Conservation (phyloP, 2,113 vertebrate species). For the Cyphomyrus discorhynchus region DNA sequence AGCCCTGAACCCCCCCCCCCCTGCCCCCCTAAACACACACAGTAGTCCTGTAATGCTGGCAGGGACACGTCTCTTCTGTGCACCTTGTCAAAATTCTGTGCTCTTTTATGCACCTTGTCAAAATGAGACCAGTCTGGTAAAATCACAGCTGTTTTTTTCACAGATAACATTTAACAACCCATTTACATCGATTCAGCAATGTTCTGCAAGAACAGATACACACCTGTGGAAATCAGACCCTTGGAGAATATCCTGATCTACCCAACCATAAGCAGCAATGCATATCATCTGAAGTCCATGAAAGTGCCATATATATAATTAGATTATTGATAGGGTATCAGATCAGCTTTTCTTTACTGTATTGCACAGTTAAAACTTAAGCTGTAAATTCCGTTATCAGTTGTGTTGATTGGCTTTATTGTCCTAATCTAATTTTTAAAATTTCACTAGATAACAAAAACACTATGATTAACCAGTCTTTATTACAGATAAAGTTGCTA, state of each 20-base stretch:
- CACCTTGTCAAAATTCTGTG: not conserved
- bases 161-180: not conserved
- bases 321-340: not conserved
- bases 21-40: not conserved
- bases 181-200: not conserved
- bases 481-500: not conserved
- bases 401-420: not conserved
- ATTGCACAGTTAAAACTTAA: not conserved
- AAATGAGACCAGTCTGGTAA: not conserved
- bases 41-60: not conserved
- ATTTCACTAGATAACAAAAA: not conserved
- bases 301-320: not conserved
- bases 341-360: not conserved
- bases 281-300: not conserved
- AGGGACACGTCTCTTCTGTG: not conserved
- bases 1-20: not conserved
- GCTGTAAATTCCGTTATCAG: not conserved
- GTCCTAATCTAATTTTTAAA: not conserved
- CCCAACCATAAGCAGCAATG: not conserved
- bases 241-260: not conserved
- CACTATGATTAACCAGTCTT: not conserved
- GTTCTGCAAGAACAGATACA: not conserved
- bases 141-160: not conserved
- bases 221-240: not conserved
- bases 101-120: not conserved